phyloP scores from a whole-genome alignment of 2,797 vertebrate genomes.

The Rousettus madagascariensis region DNA sequence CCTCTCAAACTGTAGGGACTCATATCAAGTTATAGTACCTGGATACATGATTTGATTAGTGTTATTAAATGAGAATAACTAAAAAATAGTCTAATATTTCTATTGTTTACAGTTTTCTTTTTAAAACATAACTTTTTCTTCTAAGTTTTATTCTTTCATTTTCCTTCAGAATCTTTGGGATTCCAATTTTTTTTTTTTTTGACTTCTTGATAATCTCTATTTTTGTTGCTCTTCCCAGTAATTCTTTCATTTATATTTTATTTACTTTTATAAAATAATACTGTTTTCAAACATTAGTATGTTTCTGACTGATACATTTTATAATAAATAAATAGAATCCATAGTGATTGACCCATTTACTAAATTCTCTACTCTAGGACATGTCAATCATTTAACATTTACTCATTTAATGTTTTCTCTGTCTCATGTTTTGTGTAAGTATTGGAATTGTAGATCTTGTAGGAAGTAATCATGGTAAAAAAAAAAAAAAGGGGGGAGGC shows the following conservation, averaged over 20 bases:
- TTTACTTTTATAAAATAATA: background rate
- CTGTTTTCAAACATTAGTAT: background rate
- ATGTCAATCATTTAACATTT: background rate
- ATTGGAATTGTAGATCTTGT: background rate
- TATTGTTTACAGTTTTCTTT: background rate
- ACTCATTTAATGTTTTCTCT: background rate
- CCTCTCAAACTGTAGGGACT: background rate
- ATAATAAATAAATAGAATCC: background rate
- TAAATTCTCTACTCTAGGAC: background rate
- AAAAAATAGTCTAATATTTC: background rate
- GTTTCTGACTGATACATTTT: background rate
- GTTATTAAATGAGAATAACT: background rate
- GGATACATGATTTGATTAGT: background rate
- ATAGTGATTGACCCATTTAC: background rate
- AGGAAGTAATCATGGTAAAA: background rate
- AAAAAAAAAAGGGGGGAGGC: background rate
- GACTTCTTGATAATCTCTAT: background rate
- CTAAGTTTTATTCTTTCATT: background rate
- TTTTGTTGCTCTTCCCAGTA: background rate
- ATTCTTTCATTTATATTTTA: background rate
- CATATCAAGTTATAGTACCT: background rate
- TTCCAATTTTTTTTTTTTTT: background rate
- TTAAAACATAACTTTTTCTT: background rate
- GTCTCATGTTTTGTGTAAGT: background rate
- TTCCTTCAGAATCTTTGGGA: background rate